phyloP scores from a whole-genome alignment of 2,113 vertebrate species.

The Grus americana region DNA sequence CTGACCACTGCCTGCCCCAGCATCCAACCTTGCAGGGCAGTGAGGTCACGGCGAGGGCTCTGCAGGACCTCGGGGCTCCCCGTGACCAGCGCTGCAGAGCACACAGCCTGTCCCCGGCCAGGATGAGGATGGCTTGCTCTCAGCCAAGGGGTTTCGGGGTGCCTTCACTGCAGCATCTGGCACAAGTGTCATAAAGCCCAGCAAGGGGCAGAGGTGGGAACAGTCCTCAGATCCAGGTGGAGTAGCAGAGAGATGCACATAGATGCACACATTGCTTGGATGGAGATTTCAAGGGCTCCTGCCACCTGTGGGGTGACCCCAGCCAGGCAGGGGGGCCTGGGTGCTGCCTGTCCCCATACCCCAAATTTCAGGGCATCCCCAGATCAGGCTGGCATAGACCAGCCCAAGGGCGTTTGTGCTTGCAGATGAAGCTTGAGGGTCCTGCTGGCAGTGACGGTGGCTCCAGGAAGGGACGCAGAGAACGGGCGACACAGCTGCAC shows the following conservation, averaged over 20 bases:
- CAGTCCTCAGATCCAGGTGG: background rate
- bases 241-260: background rate
- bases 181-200: background rate
- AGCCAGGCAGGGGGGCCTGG: rapidly evolving
- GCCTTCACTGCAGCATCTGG: background rate
- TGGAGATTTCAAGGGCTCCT: background rate
- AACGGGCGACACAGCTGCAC: rapidly evolving
- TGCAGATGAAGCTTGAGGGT: background rate
- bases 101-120: background rate
- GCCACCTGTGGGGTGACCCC: background rate
- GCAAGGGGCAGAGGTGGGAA: background rate
- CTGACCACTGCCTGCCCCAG: background rate
- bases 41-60: background rate
- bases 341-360: background rate
- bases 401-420: background rate
- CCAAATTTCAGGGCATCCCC: background rate
- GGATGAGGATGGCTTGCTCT: background rate
- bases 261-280: background rate
- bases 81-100: background rate
- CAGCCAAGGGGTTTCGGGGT: rapidly evolving
- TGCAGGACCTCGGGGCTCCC: background rate
- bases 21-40: background rate
- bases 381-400: background rate
- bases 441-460: background rate
- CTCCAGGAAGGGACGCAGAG: background rate